phyloP scores from a whole-genome alignment of 1,140 invertebrate genomes.

The Telenomus remus region DNA sequence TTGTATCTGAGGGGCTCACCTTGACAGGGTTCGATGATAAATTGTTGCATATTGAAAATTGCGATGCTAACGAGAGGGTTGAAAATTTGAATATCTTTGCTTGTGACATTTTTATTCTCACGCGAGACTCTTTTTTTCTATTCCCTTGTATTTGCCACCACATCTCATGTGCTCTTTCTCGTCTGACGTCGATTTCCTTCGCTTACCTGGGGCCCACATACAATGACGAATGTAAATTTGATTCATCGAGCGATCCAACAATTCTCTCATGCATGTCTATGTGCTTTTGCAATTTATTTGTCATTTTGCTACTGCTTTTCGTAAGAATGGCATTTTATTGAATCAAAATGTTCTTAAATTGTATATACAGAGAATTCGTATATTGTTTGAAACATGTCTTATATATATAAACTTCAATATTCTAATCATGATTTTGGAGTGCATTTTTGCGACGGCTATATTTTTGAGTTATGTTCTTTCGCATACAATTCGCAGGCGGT shows the following conservation, averaged over 20 bases:
- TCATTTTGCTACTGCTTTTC: conserved; percentile 10
- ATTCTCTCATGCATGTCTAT: conserved; percentile 51
- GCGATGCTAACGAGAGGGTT: conserved; percentile 70
- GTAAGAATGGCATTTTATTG: conserved; percentile 14
- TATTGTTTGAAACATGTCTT: too few relatives aligned
- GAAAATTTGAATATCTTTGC: conserved; percentile 73
- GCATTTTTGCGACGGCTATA: too few relatives aligned
- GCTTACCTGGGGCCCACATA: conserved; percentile 66
- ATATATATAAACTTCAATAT: too few relatives aligned
- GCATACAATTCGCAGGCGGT: conserved; percentile 9
- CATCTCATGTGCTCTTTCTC: conserved; percentile 42
- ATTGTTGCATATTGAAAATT: conserved; percentile 72
- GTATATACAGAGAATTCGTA: too few relatives aligned
- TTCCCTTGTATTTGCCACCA: conserved; percentile 37
- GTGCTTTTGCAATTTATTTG: too few relatives aligned
- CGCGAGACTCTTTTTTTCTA: conserved; percentile 48
- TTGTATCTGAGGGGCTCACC: conserved; percentile 62
- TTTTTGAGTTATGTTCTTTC: background rate
- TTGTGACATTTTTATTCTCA: conserved; percentile 70
- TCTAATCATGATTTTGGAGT: too few relatives aligned
- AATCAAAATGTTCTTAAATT: too few relatives aligned
- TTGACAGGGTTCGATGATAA: conserved; percentile 72
- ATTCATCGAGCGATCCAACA: conserved; percentile 69
- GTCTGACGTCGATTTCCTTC: conserved; percentile 47
- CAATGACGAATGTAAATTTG: conserved; percentile 71